Conservation (phyloP, 2,797 vertebrate genomes). For the Enoplosus armatus region DNA sequence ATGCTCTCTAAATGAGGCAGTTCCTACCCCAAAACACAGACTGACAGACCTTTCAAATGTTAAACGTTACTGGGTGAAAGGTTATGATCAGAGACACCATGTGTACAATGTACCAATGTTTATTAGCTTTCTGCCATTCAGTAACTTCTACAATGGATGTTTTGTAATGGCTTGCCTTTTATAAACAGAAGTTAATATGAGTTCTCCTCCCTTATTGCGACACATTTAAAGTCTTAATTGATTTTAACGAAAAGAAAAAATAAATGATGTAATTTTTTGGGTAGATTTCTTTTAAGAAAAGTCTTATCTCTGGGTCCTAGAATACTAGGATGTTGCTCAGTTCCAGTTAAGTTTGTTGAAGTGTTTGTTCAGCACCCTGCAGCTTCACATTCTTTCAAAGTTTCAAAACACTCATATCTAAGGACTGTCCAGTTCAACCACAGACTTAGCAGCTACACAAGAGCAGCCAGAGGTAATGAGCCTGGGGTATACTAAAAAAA, state of each 20-base stretch:
- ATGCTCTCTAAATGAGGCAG: not conserved
- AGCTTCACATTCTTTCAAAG: slow-evolving; percentile 16
- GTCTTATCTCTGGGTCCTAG: not conserved
- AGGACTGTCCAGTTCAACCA: not conserved
- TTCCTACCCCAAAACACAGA: slow-evolving; percentile 12
- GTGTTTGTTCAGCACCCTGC: slow-evolving; percentile 4
- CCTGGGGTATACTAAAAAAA: not conserved
- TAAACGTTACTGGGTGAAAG: slow-evolving; percentile 57
- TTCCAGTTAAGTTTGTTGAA: not conserved
- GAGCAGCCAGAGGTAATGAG: not conserved
- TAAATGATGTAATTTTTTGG: no score
- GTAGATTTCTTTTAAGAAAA: no score
- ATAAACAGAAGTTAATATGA: not conserved
- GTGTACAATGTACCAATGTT: slow-evolving; percentile 8
- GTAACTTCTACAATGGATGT: slow-evolving; percentile 8
- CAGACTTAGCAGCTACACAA: not conserved
- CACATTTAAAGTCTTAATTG: not conserved
- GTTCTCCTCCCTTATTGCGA: not conserved
- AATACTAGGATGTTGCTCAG: not conserved
- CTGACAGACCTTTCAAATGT: not conserved
- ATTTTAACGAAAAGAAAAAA: not conserved
- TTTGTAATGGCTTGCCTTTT: not conserved
- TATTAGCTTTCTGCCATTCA: slow-evolving; percentile 43
- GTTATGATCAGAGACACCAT: not conserved
- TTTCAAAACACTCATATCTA: not conserved